Evolutionary conservation across 1,140 invertebrate species (phyloP).

Genomic region (Ericerus pela): DNA sequence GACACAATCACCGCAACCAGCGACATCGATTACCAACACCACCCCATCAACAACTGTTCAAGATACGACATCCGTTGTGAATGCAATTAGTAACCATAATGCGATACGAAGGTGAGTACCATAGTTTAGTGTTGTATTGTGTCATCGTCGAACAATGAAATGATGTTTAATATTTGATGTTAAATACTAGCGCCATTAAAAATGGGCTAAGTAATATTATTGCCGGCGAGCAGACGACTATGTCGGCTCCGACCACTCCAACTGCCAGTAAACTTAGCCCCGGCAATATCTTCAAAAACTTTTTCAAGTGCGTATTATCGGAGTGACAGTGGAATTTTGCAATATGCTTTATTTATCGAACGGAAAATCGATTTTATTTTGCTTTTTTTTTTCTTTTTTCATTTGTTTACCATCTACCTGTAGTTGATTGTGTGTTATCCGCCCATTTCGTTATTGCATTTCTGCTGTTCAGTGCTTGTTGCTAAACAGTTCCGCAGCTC

Average conservation of each 20-base stretch:
- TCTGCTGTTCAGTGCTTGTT: too few relatives aligned
- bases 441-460: too few relatives aligned
- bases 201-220: not conserved
- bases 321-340: not conserved
- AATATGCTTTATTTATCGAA: slow-evolving; percentile 13
- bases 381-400: too few relatives aligned
- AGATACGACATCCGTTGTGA: not conserved
- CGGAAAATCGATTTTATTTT: not conserved
- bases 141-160: not conserved
- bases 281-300: slow-evolving; percentile 84
- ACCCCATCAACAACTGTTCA: not conserved
- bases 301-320: slow-evolving; percentile 62
- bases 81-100: not conserved
- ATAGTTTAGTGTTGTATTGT: not conserved
- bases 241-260: slow-evolving; percentile 4
- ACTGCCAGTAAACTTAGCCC: slow-evolving; percentile 28
- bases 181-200: not conserved
- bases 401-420: too few relatives aligned
- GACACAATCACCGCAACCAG: not conserved
- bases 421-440: too few relatives aligned
- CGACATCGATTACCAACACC: not conserved
- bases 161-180: not conserved
- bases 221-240: not conserved
- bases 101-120: not conserved
- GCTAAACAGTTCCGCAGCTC: too few relatives aligned